Conservation (phyloP, 2,113 vertebrate genomes). For the Sinocyclocheilus anophthalmus region DNA sequence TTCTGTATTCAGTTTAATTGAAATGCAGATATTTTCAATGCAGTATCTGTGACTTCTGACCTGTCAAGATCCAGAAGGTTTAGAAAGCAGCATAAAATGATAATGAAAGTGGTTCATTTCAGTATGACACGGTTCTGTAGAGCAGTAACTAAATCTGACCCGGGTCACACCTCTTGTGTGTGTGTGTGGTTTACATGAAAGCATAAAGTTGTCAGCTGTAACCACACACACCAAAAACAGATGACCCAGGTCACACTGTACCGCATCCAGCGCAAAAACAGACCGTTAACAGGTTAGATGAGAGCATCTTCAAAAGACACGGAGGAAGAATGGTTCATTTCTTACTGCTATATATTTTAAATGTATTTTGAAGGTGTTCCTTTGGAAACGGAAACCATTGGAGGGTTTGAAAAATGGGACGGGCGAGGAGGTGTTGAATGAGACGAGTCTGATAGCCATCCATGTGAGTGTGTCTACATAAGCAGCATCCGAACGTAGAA, state of each 20-base stretch:
- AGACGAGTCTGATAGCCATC: conserved; percentile 60
- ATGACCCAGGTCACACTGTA: conserved; percentile 14
- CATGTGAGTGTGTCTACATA: conserved; percentile 63
- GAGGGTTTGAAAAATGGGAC: conserved; percentile 47
- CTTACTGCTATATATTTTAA: neutral
- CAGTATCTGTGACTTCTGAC: too few relatives aligned
- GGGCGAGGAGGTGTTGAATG: conserved; percentile 27
- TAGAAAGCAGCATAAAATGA: neutral
- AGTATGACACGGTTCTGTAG: neutral
- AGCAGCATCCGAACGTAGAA: neutral
- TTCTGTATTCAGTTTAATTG: too few relatives aligned
- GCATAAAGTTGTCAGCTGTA: neutral
- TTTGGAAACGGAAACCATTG: conserved; percentile 67
- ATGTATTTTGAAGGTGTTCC: conserved; percentile 65
- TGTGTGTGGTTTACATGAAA: too few relatives aligned
- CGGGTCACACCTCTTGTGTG: neutral
- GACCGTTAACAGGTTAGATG: neutral
- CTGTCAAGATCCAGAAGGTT: too few relatives aligned
- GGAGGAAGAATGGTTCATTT: neutral
- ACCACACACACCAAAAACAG: neutral
- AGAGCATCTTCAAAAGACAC: neutral
- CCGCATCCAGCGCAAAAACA: neutral
- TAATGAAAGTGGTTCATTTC: neutral
- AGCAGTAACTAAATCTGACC: neutral
- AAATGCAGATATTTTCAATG: too few relatives aligned